Conservation (phyloP, 2,888 invertebrate genomes). For the Drosophila longiperda region DNA sequence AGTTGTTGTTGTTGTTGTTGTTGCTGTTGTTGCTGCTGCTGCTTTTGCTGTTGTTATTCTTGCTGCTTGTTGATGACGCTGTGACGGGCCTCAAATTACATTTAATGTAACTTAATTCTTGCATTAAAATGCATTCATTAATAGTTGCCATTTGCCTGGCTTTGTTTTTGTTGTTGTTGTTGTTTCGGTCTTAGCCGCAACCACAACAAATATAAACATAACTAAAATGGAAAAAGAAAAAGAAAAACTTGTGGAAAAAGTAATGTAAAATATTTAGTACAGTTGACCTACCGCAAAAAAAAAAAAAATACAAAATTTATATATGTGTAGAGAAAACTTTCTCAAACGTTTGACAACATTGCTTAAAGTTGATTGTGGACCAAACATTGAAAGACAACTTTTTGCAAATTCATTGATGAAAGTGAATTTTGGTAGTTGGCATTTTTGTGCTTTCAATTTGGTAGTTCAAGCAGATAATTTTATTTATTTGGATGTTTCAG, state of each 20-base stretch:
- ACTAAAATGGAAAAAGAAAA: constrained; percentile 31
- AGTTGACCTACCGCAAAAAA: constrained; percentile 65
- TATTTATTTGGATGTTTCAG: neutral
- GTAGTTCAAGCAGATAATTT: neutral
- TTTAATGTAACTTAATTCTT: constrained; percentile 82
- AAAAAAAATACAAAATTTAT: neutral
- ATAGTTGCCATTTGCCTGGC: constrained; percentile 48
- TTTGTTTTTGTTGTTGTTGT: constrained; percentile 14
- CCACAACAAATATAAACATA: constrained; percentile 41
- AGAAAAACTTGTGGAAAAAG: constrained; percentile 38
- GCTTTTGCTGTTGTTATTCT: constrained; percentile 2
- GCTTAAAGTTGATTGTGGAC: constrained; percentile 22
- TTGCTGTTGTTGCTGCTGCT: constrained; percentile 42
- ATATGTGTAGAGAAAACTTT: constrained; percentile 52
- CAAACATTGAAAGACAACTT: constrained; percentile 31
- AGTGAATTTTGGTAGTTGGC: neutral
- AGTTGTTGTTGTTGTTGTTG: constrained; percentile 14
- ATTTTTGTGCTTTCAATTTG: neutral
- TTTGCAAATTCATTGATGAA: constrained; percentile 9
- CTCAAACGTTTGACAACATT: constrained; percentile 52
- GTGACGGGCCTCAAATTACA: constrained; percentile 62
- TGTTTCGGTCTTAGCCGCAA: constrained; percentile 34
- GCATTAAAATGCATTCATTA: constrained; percentile 82
- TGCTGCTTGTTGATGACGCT: constrained; percentile 47
- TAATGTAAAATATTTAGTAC: constrained; percentile 59